Evolutionary conservation across 1,140 invertebrate genomes (phyloP).

Genomic region (Leptinotarsa undecemlineata): DNA sequence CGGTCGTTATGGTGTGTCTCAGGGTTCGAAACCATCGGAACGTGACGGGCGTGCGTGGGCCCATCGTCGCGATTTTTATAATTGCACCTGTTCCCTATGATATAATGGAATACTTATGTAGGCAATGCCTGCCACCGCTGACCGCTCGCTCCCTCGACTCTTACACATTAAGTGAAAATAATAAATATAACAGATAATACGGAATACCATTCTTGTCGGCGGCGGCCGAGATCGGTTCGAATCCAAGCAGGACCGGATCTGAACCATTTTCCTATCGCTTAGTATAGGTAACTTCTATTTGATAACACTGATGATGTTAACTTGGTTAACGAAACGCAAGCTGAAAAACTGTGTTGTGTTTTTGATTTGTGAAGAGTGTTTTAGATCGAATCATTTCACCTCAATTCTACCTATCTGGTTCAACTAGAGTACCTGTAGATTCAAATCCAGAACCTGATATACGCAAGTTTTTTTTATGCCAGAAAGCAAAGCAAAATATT

Average conservation of each 20-base stretch:
- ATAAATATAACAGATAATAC: slow-evolving; percentile 44
- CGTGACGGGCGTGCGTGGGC: slow-evolving; percentile 44
- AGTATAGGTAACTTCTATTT: no score
- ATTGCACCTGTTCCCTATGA: slow-evolving; percentile 47
- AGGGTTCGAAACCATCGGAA: slow-evolving; percentile 31
- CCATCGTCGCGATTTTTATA: slow-evolving; percentile 41
- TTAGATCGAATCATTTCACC: no score
- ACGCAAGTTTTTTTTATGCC: no score
- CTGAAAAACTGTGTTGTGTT: no score
- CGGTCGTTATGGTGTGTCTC: slow-evolving; percentile 29
- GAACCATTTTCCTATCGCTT: no score
- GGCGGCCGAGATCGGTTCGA: slow-evolving; percentile 18
- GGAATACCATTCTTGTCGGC: slow-evolving; percentile 40
- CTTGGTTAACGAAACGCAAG: no score
- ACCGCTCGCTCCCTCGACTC: slow-evolving; percentile 40
- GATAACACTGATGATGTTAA: no score
- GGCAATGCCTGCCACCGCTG: slow-evolving; percentile 34
- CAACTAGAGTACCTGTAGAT: no score
- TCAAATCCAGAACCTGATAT: no score
- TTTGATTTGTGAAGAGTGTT: no score
- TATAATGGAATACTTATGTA: slow-evolving; percentile 48
- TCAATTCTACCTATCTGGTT: no score
- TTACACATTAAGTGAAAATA: slow-evolving; percentile 46
- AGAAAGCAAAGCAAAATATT: no score
- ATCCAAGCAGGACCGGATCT: neutral